These are phyloP conservation scores for Empidonax traillii DNA, from an alignment of 2,113 vertebrate genomes.

Conservation along the genomic window DNA sequence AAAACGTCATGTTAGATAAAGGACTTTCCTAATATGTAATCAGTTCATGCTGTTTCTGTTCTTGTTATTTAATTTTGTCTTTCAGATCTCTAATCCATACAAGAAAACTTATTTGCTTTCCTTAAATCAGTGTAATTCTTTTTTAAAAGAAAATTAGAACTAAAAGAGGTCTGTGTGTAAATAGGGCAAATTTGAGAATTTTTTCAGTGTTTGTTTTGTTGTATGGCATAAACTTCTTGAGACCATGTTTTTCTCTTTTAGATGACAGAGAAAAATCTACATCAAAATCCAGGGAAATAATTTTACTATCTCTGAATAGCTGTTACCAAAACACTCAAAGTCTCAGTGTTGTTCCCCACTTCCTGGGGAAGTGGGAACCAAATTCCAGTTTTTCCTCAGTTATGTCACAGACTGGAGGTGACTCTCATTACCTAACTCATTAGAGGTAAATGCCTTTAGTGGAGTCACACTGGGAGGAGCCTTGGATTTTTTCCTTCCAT, in stretches of 20 bases:
- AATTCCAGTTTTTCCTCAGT: background rate
- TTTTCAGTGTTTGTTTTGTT: background rate
- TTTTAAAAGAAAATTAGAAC: background rate
- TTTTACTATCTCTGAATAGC: background rate
- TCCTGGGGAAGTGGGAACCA: background rate
- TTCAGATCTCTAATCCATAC: background rate
- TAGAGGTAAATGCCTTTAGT: background rate
- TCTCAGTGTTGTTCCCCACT: background rate
- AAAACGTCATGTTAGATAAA: background rate
- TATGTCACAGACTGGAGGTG: background rate
- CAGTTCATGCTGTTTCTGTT: background rate
- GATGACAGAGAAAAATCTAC: background rate
- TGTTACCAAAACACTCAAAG: no score
- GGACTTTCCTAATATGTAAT: background rate
- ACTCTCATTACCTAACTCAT: background rate
- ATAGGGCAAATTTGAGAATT: background rate
- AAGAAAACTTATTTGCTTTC: background rate
- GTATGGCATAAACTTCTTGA: background rate
- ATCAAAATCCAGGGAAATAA: background rate
- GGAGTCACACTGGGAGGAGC: background rate
- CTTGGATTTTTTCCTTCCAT: background rate
- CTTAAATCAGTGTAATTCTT: background rate
- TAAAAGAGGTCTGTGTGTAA: background rate
- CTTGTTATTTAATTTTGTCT: background rate
- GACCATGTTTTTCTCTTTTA: background rate